phyloP scores from a whole-genome alignment of 2,797 vertebrate genomes.

The Cephalopachus bancanus region DNA sequence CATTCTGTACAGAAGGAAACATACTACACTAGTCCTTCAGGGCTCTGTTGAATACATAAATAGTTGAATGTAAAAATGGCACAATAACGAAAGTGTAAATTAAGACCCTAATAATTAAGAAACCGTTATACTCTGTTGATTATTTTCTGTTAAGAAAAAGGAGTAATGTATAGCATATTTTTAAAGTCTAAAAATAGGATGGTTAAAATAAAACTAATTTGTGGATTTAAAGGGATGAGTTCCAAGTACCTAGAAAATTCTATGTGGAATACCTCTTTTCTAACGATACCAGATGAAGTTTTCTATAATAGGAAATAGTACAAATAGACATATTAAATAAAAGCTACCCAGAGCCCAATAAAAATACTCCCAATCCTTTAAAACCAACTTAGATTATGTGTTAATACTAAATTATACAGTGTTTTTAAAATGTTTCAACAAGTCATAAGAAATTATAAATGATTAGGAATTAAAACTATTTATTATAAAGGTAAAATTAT shows the following conservation, averaged over 20 bases:
- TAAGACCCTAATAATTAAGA: neutral
- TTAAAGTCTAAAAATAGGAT: neutral
- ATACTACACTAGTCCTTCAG: neutral
- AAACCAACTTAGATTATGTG: constrained; percentile 42
- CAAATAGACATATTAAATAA: constrained; percentile 40
- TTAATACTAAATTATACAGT: constrained; percentile 31
- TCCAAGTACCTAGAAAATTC: constrained; percentile 48
- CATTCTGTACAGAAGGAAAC: neutral
- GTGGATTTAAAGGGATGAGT: neutral
- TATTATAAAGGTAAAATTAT: constrained; percentile 51
- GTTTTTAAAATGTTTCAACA: constrained; percentile 37
- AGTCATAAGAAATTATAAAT: constrained; percentile 35
- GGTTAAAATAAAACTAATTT: constrained; percentile 28
- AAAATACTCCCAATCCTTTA: constrained; percentile 44
- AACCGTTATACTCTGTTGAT: neutral
- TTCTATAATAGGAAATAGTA: constrained; percentile 38
- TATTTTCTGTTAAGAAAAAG: constrained; percentile 56
- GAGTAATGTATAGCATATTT: neutral
- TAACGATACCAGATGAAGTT: constrained; percentile 44
- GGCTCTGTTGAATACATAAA: neutral
- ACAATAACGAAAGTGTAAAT: neutral
- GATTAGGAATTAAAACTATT: constrained; percentile 12
- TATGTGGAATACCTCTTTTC: neutral
- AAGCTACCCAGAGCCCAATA: constrained; percentile 8
- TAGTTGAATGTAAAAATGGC: neutral